Base-by-base conservation (phyloP, 2,797 vertebrate species). In the Huso huso region DNA sequence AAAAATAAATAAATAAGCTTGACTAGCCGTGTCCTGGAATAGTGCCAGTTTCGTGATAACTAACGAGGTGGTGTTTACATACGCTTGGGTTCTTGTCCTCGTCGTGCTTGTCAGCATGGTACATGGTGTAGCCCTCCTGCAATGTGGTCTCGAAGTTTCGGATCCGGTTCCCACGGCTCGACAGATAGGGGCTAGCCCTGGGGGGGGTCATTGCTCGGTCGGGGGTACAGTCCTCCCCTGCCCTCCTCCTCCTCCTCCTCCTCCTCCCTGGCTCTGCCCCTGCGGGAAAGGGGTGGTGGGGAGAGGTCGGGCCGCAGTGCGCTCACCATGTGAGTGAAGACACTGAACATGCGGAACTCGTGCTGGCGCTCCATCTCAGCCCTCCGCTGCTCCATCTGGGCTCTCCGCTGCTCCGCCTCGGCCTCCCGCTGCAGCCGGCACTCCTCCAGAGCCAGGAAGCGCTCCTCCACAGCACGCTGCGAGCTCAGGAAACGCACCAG, bases 81-180 rank as follows among this genome's bases (percentile, higher is more conserved):
- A 98, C 97, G 1, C 85, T 80, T 50, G 94, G 94, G 77, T 98
- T 99, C 76, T 90, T 86, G 48, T 84, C 88, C 72, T 90, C 83
- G 4, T 96, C 90, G 6, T 94, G 84, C 72, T 83, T 90, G 77
- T 99, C 88, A 61, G 71, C 78, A 0, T 79, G 81, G 76, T 95
- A 97, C 57, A 89, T 85, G n/a, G 62, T 65, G 75, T 81, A 96
- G 53, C 92, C 94, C 70, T 95, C 90, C 78, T 94, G 91, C 0
- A 94, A 86, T 1, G 93, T 86, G 71, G 91, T 91, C 70, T 81
- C 81, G 65, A 91, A 89, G 68, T 90, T 76, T 10, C 71, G 86
- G 71, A 93, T 86, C 62, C 64, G 71, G 70, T 90, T 91, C 11
- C 90, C 90, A 2, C 90, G 85, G 7, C 69, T 73, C n/a, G 90